Evolutionary conservation across 2,797 vertebrate species (phyloP).

Genomic region (Morus bassanus): DNA sequence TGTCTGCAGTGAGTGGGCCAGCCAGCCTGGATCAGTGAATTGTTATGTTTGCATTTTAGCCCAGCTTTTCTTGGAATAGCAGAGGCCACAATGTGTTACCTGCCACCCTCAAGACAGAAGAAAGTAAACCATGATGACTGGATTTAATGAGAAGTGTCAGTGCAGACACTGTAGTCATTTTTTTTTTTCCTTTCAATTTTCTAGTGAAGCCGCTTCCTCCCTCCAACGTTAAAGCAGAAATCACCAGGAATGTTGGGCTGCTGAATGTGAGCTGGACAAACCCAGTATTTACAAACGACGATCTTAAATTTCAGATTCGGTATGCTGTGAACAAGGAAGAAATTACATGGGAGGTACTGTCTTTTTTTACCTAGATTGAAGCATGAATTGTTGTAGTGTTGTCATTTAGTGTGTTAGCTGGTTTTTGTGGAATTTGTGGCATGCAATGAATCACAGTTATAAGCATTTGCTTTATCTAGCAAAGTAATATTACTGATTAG

Average conservation of each 20-base stretch:
- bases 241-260: conserved; percentile 74
- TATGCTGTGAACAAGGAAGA: conserved; percentile 67
- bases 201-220: conserved; percentile 88
- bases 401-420: not conserved
- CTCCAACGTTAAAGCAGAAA: conserved; percentile 76
- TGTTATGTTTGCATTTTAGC: not conserved
- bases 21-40: not conserved
- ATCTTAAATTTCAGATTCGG: conserved; percentile 83
- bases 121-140: not conserved
- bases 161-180: not conserved
- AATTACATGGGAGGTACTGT: conserved; percentile 83
- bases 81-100: not conserved
- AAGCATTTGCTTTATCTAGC: not conserved
- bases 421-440: not conserved
- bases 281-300: conserved; percentile 74
- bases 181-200: conserved; percentile 2
- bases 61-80: not conserved
- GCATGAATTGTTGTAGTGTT: not conserved
- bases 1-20: not conserved
- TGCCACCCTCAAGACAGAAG: not conserved
- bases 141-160: not conserved
- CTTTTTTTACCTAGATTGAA: not conserved
- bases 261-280: conserved; percentile 83
- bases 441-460: not conserved
- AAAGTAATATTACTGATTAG: not conserved